Percentiles rank a stretch among this genome's conserved stretches.
Conservation (phyloP, 2,797 vertebrate genomes). For the Cossypha heuglini region DNA sequence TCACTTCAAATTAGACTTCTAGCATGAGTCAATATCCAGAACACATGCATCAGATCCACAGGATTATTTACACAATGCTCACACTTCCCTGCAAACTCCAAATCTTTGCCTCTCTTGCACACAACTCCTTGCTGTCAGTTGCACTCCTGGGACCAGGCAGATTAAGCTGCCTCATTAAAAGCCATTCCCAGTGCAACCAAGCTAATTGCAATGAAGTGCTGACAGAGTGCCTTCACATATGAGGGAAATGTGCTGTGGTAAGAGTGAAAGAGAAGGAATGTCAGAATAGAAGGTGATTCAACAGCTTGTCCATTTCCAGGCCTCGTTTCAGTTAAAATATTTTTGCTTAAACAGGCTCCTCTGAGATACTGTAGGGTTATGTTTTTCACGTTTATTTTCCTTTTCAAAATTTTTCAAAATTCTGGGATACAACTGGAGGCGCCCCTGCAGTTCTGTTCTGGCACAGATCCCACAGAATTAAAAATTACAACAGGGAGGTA, state of each 20-base stretch:
- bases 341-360: background rate
- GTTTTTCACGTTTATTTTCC: background rate
- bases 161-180: background rate
- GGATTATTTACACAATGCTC: background rate
- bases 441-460: fast-evolving
- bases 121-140: background rate
- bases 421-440: background rate
- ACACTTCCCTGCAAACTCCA: background rate
- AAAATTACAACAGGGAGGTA: background rate
- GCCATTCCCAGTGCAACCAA: background rate
- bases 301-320: background rate
- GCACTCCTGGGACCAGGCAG: background rate
- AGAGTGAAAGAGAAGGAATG: background rate
- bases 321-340: background rate
- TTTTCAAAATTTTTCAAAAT: background rate
- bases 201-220: slow-evolving; percentile 13
- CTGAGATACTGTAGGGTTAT: background rate
- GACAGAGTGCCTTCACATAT: background rate
- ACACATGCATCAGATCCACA: background rate
- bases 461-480: background rate
- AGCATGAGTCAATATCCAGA: background rate
- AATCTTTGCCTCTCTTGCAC: background rate
- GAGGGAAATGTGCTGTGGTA: background rate
- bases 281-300: background rate
- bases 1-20: background rate